Percentiles rank a stretch among this genome's conserved stretches.
Evolutionary conservation across 2,888 invertebrate genomes (phyloP).

Genomic region (Hyppa rectilinea): DNA sequence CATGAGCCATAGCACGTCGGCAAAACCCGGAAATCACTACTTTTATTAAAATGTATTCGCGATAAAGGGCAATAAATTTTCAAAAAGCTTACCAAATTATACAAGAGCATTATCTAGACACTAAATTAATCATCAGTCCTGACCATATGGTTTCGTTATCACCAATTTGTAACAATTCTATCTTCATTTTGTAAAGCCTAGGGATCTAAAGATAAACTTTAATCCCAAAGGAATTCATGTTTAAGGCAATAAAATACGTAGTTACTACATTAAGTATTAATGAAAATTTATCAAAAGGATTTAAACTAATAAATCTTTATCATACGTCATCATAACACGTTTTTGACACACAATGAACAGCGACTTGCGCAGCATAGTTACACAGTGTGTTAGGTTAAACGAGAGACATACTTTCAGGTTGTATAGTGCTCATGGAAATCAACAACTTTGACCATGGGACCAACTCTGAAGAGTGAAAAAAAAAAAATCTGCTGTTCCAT

Average conservation of each 20-base stretch:
- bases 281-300: conserved; percentile 27
- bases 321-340: conserved; percentile 11
- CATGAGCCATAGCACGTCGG: neutral
- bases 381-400: too few species aligned
- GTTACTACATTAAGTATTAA: conserved; percentile 5
- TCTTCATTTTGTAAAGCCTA: conserved; percentile 35
- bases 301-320: conserved; percentile 10
- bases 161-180: conserved; percentile 19
- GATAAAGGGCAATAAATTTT: conserved; percentile 21
- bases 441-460: too few species aligned
- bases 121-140: conserved; percentile 19
- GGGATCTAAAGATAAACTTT: conserved; percentile 52
- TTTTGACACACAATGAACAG: conserved; percentile 1
- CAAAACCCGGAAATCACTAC: conserved; percentile 1
- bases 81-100: conserved; percentile 8
- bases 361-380: neutral
- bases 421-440: too few species aligned
- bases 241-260: conserved; percentile 24
- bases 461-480: too few species aligned
- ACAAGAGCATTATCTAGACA: conserved; percentile 19
- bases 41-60: too few species aligned
- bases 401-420: too few species aligned
- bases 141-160: conserved; percentile 18
- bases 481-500: too few species aligned
- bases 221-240: conserved; percentile 21